Evolutionary conservation across 2,888 invertebrate genomes (phyloP).

Genomic region (Urechis unicinctus): DNA sequence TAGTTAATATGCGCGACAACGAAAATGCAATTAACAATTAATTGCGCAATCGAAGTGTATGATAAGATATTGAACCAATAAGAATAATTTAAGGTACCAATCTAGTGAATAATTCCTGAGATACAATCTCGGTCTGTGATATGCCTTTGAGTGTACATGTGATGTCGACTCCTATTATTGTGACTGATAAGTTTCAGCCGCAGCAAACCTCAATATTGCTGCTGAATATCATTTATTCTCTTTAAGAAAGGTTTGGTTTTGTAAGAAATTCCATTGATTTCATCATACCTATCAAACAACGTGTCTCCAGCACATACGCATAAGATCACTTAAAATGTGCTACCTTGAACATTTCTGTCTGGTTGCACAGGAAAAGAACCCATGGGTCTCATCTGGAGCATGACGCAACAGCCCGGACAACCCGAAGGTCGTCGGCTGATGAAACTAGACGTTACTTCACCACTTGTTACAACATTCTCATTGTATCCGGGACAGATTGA

Average conservation of each 20-base stretch:
- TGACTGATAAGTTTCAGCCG: not conserved
- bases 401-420: constrained; percentile 24
- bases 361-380: constrained; percentile 31
- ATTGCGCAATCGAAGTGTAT: too few species aligned
- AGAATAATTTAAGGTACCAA: too few species aligned
- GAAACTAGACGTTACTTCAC: constrained; percentile 25
- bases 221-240: not conserved
- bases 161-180: too few species aligned
- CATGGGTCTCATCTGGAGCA: constrained; percentile 36
- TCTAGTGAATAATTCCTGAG: too few species aligned
- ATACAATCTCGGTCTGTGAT: too few species aligned
- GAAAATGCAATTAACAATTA: not conserved
- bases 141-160: too few species aligned
- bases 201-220: too few species aligned
- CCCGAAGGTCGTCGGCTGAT: constrained; percentile 21
- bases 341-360: not conserved
- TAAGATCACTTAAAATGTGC: too few species aligned
- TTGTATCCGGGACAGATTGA: constrained; percentile 21
- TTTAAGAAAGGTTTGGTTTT: not conserved
- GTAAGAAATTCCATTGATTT: not conserved
- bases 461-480: constrained; percentile 18
- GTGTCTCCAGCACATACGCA: not conserved
- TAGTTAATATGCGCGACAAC: too few species aligned
- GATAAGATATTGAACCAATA: too few species aligned
- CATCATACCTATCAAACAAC: not conserved